Conservation (phyloP, 2,888 invertebrate species). For the Galerucella calmariensis region DNA sequence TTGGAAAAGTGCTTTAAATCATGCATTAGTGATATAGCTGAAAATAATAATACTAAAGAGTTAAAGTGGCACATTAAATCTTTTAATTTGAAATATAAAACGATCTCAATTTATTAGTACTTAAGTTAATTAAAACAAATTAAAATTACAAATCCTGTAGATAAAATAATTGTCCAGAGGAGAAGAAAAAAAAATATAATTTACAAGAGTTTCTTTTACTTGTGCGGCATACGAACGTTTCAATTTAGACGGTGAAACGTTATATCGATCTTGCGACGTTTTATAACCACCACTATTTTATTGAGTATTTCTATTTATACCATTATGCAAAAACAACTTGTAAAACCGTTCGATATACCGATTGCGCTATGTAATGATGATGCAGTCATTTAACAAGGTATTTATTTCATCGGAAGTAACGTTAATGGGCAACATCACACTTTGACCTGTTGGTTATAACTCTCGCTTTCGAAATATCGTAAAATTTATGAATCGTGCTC, state of each 20-base stretch:
- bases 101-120: no score
- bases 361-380: neutral
- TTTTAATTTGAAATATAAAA: no score
- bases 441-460: neutral
- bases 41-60: no score
- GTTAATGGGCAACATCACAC: neutral
- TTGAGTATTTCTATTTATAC: neutral
- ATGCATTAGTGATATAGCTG: no score
- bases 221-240: no score
- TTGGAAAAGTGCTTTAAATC: no score
- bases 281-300: conserved; percentile 4
- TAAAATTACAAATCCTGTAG: no score
- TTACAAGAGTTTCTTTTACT: no score
- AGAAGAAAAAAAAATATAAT: no score
- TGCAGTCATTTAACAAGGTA: neutral
- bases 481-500: neutral
- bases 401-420: neutral
- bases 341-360: neutral
- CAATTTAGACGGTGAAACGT: neutral
- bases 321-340: neutral
- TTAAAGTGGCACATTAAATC: no score
- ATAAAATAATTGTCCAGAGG: neutral
- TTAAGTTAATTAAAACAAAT: no score
- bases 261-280: neutral
- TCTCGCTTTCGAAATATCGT: neutral